phyloP scores from a whole-genome alignment of 30 jellyfish, hydroid and myxozoan genomes.

The Rhopilema esculentum region DNA sequence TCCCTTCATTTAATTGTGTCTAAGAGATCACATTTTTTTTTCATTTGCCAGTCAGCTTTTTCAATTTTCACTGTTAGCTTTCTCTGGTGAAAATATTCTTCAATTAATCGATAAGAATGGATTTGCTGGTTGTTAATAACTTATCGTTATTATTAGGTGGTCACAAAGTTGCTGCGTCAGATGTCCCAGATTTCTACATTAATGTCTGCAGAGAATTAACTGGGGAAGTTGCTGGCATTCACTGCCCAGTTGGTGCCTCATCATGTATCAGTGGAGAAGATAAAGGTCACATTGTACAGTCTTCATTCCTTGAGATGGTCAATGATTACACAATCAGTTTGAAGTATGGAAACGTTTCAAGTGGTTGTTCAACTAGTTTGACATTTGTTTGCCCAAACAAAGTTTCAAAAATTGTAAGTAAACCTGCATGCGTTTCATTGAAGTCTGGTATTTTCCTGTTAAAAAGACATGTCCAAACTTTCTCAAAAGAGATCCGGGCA shows the following conservation, averaged over 20 bases:
- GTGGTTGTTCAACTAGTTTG: constrained; percentile 70
- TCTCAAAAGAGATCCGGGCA: too few species aligned
- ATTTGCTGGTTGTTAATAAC: too few species aligned
- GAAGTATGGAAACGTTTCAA: constrained; percentile 40
- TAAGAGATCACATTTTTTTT: too few species aligned
- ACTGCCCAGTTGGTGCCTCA: constrained; percentile 75
- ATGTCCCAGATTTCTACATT: constrained; percentile 36
- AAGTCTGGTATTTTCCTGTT: background rate
- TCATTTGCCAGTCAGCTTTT: too few species aligned
- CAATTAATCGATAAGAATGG: background rate
- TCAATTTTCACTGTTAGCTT: too few species aligned
- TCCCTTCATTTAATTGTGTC: too few species aligned
- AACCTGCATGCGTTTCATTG: background rate
- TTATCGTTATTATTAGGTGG: constrained; percentile 46
- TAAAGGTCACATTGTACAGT: constrained; percentile 52
- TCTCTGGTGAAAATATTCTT: too few species aligned
- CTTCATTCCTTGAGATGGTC: constrained; percentile 47
- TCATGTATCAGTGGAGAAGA: constrained; percentile 56
- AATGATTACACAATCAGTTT: constrained; percentile 53
- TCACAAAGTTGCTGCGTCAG: constrained; percentile 53
- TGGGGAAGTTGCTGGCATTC: constrained; percentile 61
- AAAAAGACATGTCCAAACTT: too few species aligned
- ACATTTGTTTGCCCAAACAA: constrained; percentile 75
- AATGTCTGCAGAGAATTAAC: constrained; percentile 82
- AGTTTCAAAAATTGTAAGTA: constrained; percentile 41